Base-by-base conservation (phyloP, 2,113 vertebrate genomes). In the Motacilla tschutschensis region DNA sequence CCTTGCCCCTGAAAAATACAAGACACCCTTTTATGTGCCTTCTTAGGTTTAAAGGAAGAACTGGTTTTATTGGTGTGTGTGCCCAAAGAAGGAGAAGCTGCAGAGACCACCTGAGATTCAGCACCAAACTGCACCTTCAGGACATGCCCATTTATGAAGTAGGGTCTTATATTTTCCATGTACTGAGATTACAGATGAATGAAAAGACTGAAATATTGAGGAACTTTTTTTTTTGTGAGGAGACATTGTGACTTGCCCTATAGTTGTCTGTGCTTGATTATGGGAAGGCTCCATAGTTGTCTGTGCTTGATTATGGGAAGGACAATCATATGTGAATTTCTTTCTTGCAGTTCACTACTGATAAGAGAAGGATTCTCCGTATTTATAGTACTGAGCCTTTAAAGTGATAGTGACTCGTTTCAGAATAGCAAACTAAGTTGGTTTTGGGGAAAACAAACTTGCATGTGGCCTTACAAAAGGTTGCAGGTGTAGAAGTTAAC, bases 401-500 rank as follows among this genome's bases (percentile, higher is more conserved):
- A 41, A 67, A 46, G 20, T 29, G 38, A 57, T 41, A 54, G 19
- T 50, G 29, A 11, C 15, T 58, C 29, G 14, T 46, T 82, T 69
- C 14, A 47, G 28, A 62, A 46, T 17, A 58, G 11, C 33, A 41
- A 35, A 47, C 47, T 28, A 28, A 51, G 25, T 0, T 31, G 58
- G 22, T 63, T 74, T 73, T 5, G 15, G 17, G 12, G 36, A 65
- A 82, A 43, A 33, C 10, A 40, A 69, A 79, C 33, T 36, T 54
- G 36, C 29, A 21, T 4, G 17, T 43, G 60, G 48, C 28, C 40
- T 70, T 36, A 35, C 17, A 38, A 50, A 26, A 57, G 19, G 50
- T 5, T 1, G 1, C 12, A 71, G 44, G 58, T 22, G 8, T 53
- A 53, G n/a, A 48, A 40, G 36, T 24, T n/a, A 51, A 31, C 0